phyloP scores from a whole-genome alignment of 2,797 vertebrate species.

The Malacoctenus gilli region DNA sequence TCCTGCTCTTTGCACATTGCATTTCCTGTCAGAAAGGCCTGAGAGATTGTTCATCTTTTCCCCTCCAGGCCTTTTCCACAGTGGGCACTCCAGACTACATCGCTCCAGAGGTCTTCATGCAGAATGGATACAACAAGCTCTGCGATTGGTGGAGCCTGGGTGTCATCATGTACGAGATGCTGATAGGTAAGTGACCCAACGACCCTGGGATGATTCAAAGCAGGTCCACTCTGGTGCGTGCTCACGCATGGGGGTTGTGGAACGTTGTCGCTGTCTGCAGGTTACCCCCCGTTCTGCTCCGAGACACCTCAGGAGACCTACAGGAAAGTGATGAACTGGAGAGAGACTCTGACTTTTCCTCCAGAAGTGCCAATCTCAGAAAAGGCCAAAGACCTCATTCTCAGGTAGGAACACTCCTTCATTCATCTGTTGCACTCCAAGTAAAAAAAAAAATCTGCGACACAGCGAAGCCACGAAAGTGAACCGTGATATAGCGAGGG shows the following conservation, averaged over 20 bases:
- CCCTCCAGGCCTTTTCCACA: conserved; percentile 90
- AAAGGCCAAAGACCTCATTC: conserved; percentile 97
- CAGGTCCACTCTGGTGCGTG: no score
- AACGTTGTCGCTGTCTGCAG: conserved; percentile 69
- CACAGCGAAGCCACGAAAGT: no score
- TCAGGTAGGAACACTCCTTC: conserved; percentile 80
- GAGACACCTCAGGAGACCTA: conserved; percentile 99
- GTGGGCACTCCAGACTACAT: conserved; percentile 97
- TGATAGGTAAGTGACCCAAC: conserved; percentile 92
- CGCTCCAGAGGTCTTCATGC: conserved; percentile 96
- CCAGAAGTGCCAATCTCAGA: conserved; percentile 98
- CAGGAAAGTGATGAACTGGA: conserved; percentile 99
- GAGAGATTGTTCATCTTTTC: no score
- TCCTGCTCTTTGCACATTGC: no score
- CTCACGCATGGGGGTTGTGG: no score
- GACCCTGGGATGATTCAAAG: no score
- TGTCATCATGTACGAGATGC: conserved; percentile 98
- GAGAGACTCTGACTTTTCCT: conserved; percentile 95
- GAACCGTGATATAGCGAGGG: no score
- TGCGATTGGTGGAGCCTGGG: conserved; percentile 98
- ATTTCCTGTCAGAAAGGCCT: no score
- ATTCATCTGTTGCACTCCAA: no score
- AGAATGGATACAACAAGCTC: conserved; percentile 96
- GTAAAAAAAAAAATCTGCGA: no score
- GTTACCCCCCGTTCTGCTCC: conserved; percentile 97